These are phyloP conservation scores for Cryptotermes secundus DNA, from an alignment of 1,140 invertebrate species.

Conservation along the genomic window DNA sequence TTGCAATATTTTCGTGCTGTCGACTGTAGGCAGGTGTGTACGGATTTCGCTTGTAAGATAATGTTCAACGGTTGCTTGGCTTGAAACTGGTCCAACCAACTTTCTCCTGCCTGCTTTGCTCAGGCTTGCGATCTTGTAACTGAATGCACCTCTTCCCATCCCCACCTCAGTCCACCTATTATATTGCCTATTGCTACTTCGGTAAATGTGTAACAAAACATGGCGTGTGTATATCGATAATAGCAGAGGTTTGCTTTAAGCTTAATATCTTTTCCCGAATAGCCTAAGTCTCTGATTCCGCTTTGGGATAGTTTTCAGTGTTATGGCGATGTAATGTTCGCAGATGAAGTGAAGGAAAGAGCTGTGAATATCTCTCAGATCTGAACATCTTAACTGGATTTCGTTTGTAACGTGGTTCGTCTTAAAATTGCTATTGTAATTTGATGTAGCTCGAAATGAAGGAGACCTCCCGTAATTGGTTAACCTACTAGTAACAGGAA, in stretches of 20 bases:
- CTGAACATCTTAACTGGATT: too few relatives aligned
- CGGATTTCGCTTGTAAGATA: background rate
- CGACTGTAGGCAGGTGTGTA: background rate
- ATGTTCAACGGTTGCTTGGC: constrained; percentile 19
- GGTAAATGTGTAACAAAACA: background rate
- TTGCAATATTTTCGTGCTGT: too few relatives aligned
- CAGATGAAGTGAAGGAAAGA: too few relatives aligned
- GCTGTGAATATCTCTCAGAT: too few relatives aligned
- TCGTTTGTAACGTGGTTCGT: too few relatives aligned
- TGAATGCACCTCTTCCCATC: background rate
- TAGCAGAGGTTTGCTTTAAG: background rate
- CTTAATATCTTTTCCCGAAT: background rate
- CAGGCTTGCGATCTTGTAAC: background rate
- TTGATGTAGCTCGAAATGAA: too few relatives aligned
- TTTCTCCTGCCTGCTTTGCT: constrained; percentile 20
- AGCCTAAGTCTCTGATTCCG: background rate
- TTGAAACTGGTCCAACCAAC: constrained; percentile 27
- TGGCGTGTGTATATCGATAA: background rate
- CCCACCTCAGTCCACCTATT: background rate
- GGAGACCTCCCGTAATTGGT: too few relatives aligned
- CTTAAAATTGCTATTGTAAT: too few relatives aligned
- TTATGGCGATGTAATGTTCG: too few relatives aligned
- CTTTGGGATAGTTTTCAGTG: too few relatives aligned
- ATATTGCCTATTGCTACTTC: background rate
- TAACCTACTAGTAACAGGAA: too few relatives aligned